A percentile compares a stretch with the other conserved stretches of the same genome.
Evolutionary conservation across 1,140 invertebrate species (phyloP).

Genomic region (Apolygus lucorum): DNA sequence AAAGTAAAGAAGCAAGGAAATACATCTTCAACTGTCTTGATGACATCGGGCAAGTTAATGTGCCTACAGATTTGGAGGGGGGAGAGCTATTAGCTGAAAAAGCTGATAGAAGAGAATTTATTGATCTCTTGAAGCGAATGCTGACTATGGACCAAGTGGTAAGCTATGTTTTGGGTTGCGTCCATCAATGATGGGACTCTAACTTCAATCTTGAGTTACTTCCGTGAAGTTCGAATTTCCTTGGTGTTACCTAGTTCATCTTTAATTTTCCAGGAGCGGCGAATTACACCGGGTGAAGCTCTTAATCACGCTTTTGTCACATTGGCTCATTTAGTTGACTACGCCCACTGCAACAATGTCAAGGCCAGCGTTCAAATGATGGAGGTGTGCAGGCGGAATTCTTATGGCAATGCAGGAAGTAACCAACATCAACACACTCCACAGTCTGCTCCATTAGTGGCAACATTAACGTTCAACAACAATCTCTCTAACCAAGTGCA

Average conservation of each 20-base stretch:
- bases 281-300: constrained; percentile 91
- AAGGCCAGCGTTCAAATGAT: constrained; percentile 94
- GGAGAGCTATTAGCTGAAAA: constrained; percentile 92
- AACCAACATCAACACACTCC: constrained; percentile 46
- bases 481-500: constrained; percentile 55
- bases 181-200: too few species aligned
- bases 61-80: constrained; percentile 91
- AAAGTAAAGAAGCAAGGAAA: constrained; percentile 98
- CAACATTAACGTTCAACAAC: constrained; percentile 82
- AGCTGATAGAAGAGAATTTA: constrained; percentile 90
- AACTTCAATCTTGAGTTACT: too few species aligned
- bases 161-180: constrained; percentile 33
- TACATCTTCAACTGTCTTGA: constrained; percentile 99
- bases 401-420: constrained; percentile 45
- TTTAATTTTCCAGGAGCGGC: constrained; percentile 55
- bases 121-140: constrained; percentile 94
- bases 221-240: too few species aligned
- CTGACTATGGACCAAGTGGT: constrained; percentile 91
- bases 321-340: constrained; percentile 87
- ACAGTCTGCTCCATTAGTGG: constrained; percentile 58
- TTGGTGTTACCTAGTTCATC: too few species aligned
- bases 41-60: constrained; percentile 92
- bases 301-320: constrained; percentile 92
- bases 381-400: constrained; percentile 71
- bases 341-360: constrained; percentile 92